Conservation (phyloP, 2,888 invertebrate genomes). For the Bombyx huttoni region DNA sequence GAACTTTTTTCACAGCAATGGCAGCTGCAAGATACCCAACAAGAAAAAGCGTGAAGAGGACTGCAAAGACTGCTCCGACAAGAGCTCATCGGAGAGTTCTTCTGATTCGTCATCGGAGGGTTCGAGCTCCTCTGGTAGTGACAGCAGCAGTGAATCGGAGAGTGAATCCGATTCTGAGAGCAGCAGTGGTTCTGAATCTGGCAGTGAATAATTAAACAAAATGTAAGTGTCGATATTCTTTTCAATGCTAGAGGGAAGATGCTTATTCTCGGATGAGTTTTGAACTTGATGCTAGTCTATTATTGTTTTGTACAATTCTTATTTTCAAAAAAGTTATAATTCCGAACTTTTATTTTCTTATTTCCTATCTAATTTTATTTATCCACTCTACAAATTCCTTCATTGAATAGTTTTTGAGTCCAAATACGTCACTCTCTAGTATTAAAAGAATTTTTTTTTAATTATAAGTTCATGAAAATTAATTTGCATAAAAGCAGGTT, state of each 20-base stretch:
- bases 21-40: conserved; percentile 45
- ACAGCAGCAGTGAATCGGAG: conserved; percentile 36
- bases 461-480: background rate
- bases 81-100: conserved; percentile 40
- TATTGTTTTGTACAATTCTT: too few species aligned
- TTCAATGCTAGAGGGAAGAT: conserved; percentile 8
- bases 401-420: background rate
- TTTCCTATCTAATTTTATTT: too few species aligned
- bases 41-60: conserved; percentile 47
- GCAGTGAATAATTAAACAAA: conserved; percentile 22
- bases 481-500: conserved; percentile 1
- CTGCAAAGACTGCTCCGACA: conserved; percentile 37
- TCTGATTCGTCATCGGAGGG: conserved; percentile 41
- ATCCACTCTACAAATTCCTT: background rate
- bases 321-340: too few species aligned
- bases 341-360: too few species aligned
- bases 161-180: conserved; percentile 29
- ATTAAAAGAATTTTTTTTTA: background rate
- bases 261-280: background rate
- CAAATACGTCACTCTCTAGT: background rate
- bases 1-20: conserved; percentile 27
- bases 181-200: conserved; percentile 19
- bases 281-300: background rate
- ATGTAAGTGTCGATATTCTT: background rate
- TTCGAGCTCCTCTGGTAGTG: conserved; percentile 38